Evolutionary conservation across 2,797 vertebrate species (phyloP).

Genomic region (Netta rufina): DNA sequence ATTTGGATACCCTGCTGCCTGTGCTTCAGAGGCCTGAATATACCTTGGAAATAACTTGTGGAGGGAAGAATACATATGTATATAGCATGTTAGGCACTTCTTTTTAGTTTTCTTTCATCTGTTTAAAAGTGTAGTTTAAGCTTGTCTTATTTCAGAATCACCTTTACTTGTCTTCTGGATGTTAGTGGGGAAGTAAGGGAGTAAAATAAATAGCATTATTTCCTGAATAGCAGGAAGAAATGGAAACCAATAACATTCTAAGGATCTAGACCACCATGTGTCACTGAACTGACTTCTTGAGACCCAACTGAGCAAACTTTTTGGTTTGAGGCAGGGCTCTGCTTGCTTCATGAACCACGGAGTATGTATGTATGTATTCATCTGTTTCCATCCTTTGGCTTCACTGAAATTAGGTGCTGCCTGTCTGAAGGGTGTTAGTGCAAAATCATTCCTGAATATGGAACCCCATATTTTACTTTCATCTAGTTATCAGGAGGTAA

Average conservation of each 20-base stretch:
- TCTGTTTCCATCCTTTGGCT: background rate
- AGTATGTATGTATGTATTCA: background rate
- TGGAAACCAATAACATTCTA: background rate
- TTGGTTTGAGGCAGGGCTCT: background rate
- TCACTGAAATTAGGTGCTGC: background rate
- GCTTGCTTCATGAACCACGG: background rate
- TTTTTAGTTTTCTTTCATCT: background rate
- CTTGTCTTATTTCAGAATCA: background rate
- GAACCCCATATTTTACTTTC: background rate
- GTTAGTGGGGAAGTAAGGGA: background rate
- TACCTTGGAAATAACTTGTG: background rate
- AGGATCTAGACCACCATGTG: background rate
- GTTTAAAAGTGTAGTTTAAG: background rate
- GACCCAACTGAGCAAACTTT: background rate
- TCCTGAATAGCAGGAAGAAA: background rate
- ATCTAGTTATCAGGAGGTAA: background rate
- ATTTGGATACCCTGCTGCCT: background rate
- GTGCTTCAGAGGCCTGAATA: background rate
- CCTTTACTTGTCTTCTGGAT: background rate
- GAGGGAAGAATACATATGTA: too few species aligned
- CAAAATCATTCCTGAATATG: background rate
- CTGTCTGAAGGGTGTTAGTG: background rate
- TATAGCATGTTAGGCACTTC: background rate
- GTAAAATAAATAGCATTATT: background rate
- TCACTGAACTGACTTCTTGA: background rate